Conservation (phyloP, 1,140 invertebrate species). For the Pseudoatta argentina region DNA sequence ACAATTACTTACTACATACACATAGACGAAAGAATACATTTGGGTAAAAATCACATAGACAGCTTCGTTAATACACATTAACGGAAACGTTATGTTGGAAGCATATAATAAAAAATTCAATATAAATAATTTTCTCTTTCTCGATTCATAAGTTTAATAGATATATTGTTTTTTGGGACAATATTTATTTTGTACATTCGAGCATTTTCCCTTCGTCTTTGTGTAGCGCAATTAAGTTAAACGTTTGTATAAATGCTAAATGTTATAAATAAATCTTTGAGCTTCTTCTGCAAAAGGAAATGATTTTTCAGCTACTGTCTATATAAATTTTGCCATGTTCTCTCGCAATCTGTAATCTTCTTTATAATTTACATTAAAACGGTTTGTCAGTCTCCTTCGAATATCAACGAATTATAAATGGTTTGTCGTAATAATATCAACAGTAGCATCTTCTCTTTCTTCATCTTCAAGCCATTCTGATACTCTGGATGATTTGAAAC, state of each 20-base stretch:
- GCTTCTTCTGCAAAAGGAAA: constrained; percentile 72
- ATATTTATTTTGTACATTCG: neutral
- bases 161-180: neutral
- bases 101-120: constrained; percentile 56
- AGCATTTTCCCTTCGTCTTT: constrained; percentile 71
- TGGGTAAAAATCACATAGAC: constrained; percentile 20
- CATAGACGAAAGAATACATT: constrained; percentile 80
- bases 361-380: constrained; percentile 62
- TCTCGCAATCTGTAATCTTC: constrained; percentile 33
- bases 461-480: constrained; percentile 92
- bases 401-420: constrained; percentile 58
- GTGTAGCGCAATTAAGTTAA: constrained; percentile 75
- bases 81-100: constrained; percentile 43
- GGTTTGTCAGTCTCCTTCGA: constrained; percentile 56
- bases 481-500: constrained; percentile 98
- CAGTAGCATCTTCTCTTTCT: constrained; percentile 43
- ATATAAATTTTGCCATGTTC: constrained; percentile 51
- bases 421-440: constrained; percentile 67
- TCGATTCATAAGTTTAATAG: neutral
- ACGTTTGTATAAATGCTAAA: constrained; percentile 82
- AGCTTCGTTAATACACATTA: constrained; percentile 45
- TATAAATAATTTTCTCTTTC: constrained; percentile 55
- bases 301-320: constrained; percentile 53
- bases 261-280: constrained; percentile 81
- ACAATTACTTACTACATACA: constrained; percentile 81